Conservation (phyloP, 2,888 invertebrate species). For the Rotaria socialis region DNA sequence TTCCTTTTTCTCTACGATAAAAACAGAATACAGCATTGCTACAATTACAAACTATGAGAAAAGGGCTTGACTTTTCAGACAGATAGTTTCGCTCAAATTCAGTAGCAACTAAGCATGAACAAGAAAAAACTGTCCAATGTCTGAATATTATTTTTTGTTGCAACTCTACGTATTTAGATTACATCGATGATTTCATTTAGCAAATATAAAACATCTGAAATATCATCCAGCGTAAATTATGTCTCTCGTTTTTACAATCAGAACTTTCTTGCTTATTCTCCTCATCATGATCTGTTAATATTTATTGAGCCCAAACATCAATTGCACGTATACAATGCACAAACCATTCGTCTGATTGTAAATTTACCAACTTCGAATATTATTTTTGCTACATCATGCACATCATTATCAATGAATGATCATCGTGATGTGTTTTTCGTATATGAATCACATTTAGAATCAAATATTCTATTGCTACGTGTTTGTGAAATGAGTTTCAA, state of each 20-base stretch:
- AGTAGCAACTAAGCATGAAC: too few relatives aligned
- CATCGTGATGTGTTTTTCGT: not conserved
- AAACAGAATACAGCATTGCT: too few relatives aligned
- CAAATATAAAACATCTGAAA: not conserved
- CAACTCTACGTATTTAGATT: not conserved
- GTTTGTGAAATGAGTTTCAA: not conserved
- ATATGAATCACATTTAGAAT: not conserved
- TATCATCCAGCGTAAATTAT: not conserved
- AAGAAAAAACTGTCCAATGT: too few relatives aligned
- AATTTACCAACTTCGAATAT: not conserved
- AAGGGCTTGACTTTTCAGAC: too few relatives aligned
- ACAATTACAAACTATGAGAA: too few relatives aligned
- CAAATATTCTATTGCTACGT: not conserved
- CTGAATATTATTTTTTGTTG: too few relatives aligned
- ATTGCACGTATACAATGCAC: not conserved
- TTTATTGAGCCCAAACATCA: constrained; percentile 23
- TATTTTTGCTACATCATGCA: not conserved
- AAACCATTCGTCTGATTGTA: not conserved
- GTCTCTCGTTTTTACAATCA: not conserved
- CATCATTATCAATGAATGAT: not conserved
- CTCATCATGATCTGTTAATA: not conserved
- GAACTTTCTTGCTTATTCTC: constrained; percentile 12
- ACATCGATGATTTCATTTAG: not conserved
- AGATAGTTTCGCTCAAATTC: too few relatives aligned
- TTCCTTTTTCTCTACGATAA: too few relatives aligned